These are phyloP conservation scores for Chloromyia formosa DNA, from an alignment of 2,888 invertebrate species.

Conservation along the genomic window DNA sequence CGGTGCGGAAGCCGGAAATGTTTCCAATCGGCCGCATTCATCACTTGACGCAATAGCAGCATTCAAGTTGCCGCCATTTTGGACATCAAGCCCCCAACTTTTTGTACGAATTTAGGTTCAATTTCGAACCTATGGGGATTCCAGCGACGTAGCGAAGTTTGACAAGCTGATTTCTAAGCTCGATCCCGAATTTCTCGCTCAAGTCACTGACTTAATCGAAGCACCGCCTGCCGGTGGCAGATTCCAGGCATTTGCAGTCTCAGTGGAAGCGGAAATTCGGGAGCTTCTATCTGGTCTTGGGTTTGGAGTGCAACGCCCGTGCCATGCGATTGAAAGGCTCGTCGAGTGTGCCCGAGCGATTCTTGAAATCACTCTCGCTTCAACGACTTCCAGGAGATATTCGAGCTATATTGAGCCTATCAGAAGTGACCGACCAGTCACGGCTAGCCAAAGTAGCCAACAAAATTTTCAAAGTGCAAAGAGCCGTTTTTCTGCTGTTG, in stretches of 20 bases:
- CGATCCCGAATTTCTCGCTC: not conserved
- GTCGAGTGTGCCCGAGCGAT: not conserved
- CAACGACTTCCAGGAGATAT: not conserved
- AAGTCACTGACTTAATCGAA: not conserved
- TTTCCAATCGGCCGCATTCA: not conserved
- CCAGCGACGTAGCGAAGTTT: not conserved
- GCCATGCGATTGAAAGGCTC: not conserved
- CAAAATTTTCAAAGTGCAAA: no score
- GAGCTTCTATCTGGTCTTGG: not conserved
- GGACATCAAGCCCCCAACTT: not conserved
- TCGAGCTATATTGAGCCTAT: not conserved
- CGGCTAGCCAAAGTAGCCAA: no score
- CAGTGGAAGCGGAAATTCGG: not conserved
- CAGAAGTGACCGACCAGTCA: no score
- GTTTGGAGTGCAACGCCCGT: not conserved
- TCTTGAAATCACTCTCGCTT: not conserved
- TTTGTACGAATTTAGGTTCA: not conserved
- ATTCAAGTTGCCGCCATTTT: constrained; percentile 3
- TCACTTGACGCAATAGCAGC: not conserved
- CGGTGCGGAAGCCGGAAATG: no score
- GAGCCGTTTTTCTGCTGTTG: no score
- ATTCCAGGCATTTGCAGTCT: not conserved
- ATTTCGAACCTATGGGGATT: not conserved
- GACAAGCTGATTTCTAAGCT: not conserved
- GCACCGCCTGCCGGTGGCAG: not conserved